Evolutionary conservation across 2,888 invertebrate genomes (phyloP), one percentile per base, ranked within the genome.

Genomic region (Ptilodon capucinus): DNA sequence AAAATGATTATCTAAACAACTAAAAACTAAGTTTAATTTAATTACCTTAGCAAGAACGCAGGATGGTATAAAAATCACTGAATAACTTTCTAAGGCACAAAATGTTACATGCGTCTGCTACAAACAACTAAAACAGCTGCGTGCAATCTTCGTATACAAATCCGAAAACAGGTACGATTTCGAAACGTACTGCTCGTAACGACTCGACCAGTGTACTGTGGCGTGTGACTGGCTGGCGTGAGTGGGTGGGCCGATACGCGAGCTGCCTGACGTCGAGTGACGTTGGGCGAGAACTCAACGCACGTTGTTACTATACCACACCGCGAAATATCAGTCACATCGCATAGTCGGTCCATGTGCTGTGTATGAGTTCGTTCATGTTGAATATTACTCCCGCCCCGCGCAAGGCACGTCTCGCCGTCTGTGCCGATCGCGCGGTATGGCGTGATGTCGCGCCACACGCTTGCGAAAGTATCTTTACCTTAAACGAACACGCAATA

Each of bases 361-460:
- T 64, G 55, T 50, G 56, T 48, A 47, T 42, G 41, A 51, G 41
- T 44, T 47, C 54, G 55, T 8, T 50, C 42, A 45, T 30, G 55
- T 39, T 43, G 51, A 42, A 19, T 36, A 45, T 39, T 46, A 42
- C 45, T 48, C n/a, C 28, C 28, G 41, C 39, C 42, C 39, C 42
- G 42, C 46, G 46, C 45, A 25, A 36, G 41, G 41, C 11, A n/a
- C 2, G 28, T 28, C 28, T 3, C 5, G 28, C 9, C 17, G 35
- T 13, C 17, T 35, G 35, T 34, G 14, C 34, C 73, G 73, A 81
- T 86, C 79, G 85, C 77, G 77, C 76, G 85, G 75, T 76, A 74
- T 90, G 88, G 89, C 90, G 89, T 88, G 84, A 85, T 81, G 73
- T 81, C 83, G 78, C 66, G 74, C 81, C 79, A 81, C 70, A 66